Conservation (phyloP, 2,888 invertebrate species). For the Priapulus caudatus region DNA sequence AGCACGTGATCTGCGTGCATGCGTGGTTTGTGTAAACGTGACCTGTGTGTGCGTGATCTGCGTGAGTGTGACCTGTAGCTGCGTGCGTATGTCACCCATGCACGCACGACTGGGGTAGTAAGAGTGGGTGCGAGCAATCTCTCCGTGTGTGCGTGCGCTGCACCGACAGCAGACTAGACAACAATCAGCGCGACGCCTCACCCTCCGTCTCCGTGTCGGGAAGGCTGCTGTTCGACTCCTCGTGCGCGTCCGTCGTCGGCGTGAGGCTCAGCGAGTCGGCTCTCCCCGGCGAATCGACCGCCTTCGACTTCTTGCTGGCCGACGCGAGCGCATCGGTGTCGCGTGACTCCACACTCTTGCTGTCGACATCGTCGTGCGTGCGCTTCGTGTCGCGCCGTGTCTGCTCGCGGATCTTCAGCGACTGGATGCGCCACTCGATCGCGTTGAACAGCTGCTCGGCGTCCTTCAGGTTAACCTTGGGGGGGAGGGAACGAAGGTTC, state of each 20-base stretch:
- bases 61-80: no score
- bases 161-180: no score
- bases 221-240: slow-evolving; percentile 1
- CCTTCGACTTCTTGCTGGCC: background rate
- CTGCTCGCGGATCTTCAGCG: slow-evolving; percentile 26
- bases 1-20: no score
- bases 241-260: background rate
- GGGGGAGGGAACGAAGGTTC: background rate
- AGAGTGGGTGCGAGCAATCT: no score
- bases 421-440: slow-evolving; percentile 44
- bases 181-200: no score
- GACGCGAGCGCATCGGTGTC: background rate
- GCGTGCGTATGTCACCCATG: no score
- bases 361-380: background rate
- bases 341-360: background rate
- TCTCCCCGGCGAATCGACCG: background rate
- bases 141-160: no score
- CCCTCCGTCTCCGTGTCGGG: background rate
- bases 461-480: slow-evolving; percentile 52
- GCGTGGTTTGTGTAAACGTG: no score
- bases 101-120: no score
- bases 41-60: no score
- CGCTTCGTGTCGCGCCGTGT: slow-evolving; percentile 2
- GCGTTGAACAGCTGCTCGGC: slow-evolving; percentile 52
- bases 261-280: background rate